Evolutionary conservation across 2,888 invertebrate genomes (phyloP).

Genomic region (Lydus trimaculatus): DNA sequence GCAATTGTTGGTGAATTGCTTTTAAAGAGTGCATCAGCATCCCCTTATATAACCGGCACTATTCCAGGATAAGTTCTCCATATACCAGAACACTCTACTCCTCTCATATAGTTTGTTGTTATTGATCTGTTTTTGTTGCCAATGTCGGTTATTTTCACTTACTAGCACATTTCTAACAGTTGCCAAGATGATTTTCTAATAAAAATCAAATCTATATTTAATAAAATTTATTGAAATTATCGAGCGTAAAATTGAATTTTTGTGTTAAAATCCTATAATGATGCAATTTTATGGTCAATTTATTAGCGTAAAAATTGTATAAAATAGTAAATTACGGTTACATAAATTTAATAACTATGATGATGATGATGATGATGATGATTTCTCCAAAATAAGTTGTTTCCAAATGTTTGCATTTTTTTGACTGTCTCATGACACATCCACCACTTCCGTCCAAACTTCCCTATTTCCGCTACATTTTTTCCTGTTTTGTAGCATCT

Average conservation of each 20-base stretch:
- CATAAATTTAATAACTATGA: too few relatives aligned
- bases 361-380: too few relatives aligned
- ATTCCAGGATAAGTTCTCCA: not conserved
- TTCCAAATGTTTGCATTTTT: not conserved
- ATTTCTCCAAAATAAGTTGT: too few relatives aligned
- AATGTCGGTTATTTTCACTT: conserved; percentile 19
- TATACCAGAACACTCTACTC: not conserved
- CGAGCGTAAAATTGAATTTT: not conserved
- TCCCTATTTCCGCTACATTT: not conserved
- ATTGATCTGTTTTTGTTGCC: conserved; percentile 28
- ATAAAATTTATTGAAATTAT: not conserved
- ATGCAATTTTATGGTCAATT: not conserved
- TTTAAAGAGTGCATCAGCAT: conserved; percentile 14
- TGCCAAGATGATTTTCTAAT: not conserved
- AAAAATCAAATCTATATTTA: not conserved
- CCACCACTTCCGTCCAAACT: not conserved
- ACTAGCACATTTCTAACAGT: not conserved
- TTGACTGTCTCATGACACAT: not conserved
- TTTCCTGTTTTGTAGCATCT: too few relatives aligned
- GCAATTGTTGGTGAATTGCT: conserved; percentile 20
- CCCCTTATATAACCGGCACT: not conserved
- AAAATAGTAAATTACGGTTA: not conserved
- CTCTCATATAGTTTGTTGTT: conserved; percentile 1
- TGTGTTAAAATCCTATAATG: not conserved
- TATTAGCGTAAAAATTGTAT: not conserved